Base-by-base conservation (phyloP, 92 coral and sea anemone genomes). In the Parazoanthus atlanticus region DNA sequence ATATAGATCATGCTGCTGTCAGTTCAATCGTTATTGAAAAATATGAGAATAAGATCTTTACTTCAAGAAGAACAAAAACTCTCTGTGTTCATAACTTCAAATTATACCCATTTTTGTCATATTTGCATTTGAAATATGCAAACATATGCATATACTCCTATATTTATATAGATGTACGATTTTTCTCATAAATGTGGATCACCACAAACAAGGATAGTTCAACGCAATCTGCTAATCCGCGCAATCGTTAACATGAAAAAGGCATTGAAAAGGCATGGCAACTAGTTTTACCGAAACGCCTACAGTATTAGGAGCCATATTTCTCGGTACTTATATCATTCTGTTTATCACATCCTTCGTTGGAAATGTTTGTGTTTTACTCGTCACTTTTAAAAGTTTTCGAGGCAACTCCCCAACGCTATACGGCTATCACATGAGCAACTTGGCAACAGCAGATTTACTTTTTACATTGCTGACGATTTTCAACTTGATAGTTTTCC, bases 371-470 rank as follows among this genome's bases (percentile, higher is more conserved):
- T 86, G 90, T 86, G 90, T 90, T 8, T 23, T 90, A 21, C 30
- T 38, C 0, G 83, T 80, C 86, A 80, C 85, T 58, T 86, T 80
- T 58, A 86, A 64, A 84, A 46, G 65, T 64, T 64, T 80, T 47
- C 76, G 56, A 28, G 41, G 76, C 66, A 79, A 34, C 9, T 54
- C 77, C 28, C 69, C 41, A 5, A 85, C 86, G 6, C 31, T 90
- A 0, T 86, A 79, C 12, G 49, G 49, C 86, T 90, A 89, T 86
- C 52, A 86, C 1, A 69, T 90, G 33, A 90, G 86, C 40, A 90
- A 80, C 21, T 81, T 90, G 56, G 92, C 92, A 28, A 34, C 86
- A 13, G 87, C 92, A 34, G 92, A 90, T 90, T 86, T 86, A 34
- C 58, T 79, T 26, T 90, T 90, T 80, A 90, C 92, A 1, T 28